Base-by-base conservation (phyloP, 2,113 vertebrate genomes). In the Odontophorus gujanensis region DNA sequence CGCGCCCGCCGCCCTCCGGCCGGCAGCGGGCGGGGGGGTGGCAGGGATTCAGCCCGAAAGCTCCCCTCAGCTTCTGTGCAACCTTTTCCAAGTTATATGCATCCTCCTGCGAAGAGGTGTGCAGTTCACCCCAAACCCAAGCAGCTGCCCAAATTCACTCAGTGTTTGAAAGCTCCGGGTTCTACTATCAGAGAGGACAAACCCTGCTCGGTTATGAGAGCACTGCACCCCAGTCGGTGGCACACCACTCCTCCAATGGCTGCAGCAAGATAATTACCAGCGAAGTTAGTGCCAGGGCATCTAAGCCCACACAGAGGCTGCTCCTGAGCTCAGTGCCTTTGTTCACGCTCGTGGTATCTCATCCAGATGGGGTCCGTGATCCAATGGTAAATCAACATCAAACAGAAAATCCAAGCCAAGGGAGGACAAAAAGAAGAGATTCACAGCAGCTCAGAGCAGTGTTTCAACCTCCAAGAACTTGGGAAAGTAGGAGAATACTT, bases 31-130 rank as follows among this genome's bases (percentile, higher is more conserved):
- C 3, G 9, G 13, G 14, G 26, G 50, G 40, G n/a, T n/a, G n/a
- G n/a, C n/a, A 12, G 40, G 8, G 26, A 28, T 8, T 13, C 53
- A 16, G 7, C 4, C 5, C 1, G 21, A 1, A 15, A 32, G 3
- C 21, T 28, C 3, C 40, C 40, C 10, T 6, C 2, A 11, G 2
- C 3, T 22, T 8, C 7, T 1, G 1, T 0, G 0, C 17, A 24
- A 12, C 25, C 36, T 28, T 38, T 40, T 50, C 50, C 25, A 40
- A 16, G 36, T 40, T 26, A 18, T 9, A 7, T 40, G 53, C 17
- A 11, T 57, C 16, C 32, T 51, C 50, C 55, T 2, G 4, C 47
- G 61, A 8, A 5, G 1, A 38, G 4, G 21, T 4, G 6, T 7
- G 8, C 4, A 34, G 13, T 47, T n/a, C 58, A 2, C 21, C 4